A percentile compares a stretch with the other conserved stretches of the same genome.
phyloP scores from a whole-genome alignment of 2,888 invertebrate genomes.

The Euproctis similis region DNA sequence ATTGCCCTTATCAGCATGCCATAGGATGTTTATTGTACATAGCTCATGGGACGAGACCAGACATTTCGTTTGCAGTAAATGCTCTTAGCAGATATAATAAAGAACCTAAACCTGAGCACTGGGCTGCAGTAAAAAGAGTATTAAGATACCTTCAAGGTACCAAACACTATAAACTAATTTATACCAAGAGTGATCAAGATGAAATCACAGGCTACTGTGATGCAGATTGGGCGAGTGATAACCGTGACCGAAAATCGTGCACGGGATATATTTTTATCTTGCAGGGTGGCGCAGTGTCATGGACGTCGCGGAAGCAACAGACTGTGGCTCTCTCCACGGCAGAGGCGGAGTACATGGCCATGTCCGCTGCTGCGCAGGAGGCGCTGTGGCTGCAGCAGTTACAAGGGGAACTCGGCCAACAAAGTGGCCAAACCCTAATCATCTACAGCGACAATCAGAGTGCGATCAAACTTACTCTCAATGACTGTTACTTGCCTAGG shows the following conservation, averaged over 20 bases:
- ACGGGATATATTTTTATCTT: background rate
- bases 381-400: slow-evolving; percentile 2
- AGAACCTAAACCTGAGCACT: slow-evolving; percentile 3
- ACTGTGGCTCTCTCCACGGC: background rate
- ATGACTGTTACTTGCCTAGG: background rate
- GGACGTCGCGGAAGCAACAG: background rate
- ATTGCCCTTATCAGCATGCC: slow-evolving; percentile 5
- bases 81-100: slow-evolving; percentile 1
- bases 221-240: slow-evolving; percentile 1
- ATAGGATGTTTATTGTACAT: slow-evolving; percentile 5
- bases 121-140: slow-evolving; percentile 6
- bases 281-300: background rate
- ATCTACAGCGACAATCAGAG: slow-evolving; percentile 1
- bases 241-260: background rate
- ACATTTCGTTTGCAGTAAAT: slow-evolving; percentile 3
- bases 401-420: background rate
- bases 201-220: background rate
- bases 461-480: background rate
- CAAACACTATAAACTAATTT: slow-evolving; percentile 1
- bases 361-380: slow-evolving; percentile 1
- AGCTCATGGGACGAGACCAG: slow-evolving; percentile 6
- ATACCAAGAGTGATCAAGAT: background rate
- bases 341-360: slow-evolving; percentile 1
- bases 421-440: background rate
- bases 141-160: slow-evolving; percentile 15